phyloP scores from a whole-genome alignment of 64 coral and sea anemone genomes.

The Platygyra sinensis region DNA sequence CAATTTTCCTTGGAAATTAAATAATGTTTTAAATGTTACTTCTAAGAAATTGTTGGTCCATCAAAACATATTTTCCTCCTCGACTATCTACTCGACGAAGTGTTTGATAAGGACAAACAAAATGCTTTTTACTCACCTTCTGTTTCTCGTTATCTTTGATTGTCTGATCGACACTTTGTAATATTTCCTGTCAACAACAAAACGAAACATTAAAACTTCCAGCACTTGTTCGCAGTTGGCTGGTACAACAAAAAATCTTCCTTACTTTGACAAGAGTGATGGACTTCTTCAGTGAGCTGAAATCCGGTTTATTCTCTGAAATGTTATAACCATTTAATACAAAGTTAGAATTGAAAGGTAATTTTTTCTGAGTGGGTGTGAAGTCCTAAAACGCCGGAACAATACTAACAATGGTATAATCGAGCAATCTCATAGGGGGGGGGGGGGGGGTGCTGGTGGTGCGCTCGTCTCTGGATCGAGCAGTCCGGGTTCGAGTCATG shows the following conservation, averaged over 20 bases:
- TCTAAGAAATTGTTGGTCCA: too few relatives aligned
- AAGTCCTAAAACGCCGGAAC: too few relatives aligned
- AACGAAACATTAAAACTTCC: background rate
- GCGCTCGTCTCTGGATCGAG: too few relatives aligned
- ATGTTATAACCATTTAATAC: conserved; percentile 9
- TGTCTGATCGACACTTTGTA: conserved; percentile 79
- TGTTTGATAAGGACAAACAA: background rate
- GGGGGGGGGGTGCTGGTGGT: too few relatives aligned
- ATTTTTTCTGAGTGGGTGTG: background rate
- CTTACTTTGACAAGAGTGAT: conserved; percentile 70
- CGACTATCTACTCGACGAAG: too few relatives aligned
- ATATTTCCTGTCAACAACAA: conserved; percentile 47
- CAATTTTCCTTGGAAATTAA: too few relatives aligned
- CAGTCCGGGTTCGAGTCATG: too few relatives aligned
- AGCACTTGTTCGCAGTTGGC: background rate
- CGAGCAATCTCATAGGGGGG: too few relatives aligned
- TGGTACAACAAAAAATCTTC: background rate
- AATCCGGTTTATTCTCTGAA: conserved; percentile 82
- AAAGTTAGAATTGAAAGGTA: background rate
- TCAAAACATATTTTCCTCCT: too few relatives aligned
- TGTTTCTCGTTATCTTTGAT: conserved; percentile 95
- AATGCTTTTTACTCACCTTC: conserved; percentile 58
- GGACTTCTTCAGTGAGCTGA: conserved; percentile 61
- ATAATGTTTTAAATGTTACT: too few relatives aligned
- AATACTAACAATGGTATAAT: too few relatives aligned